phyloP scores from a whole-genome alignment of 2,113 vertebrate genomes.

The Cinclus cinclus region DNA sequence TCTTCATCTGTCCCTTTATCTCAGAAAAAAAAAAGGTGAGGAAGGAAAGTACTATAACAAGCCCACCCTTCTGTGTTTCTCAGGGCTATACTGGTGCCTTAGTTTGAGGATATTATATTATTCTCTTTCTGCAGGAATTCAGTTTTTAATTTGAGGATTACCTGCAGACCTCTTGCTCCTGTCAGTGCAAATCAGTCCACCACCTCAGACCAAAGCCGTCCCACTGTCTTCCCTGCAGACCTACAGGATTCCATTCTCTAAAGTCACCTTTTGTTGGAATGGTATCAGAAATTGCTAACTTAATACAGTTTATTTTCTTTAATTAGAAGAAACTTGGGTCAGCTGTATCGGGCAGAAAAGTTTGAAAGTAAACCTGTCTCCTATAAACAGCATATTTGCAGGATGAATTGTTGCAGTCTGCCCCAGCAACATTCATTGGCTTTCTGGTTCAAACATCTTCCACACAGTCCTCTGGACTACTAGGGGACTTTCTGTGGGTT shows the following conservation, averaged over 20 bases:
- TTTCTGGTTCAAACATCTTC: not conserved
- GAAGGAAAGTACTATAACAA: not conserved
- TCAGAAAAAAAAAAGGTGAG: not conserved
- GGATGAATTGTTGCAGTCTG: not conserved
- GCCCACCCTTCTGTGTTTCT: not conserved
- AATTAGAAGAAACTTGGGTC: not conserved
- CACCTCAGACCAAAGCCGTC: accelerated
- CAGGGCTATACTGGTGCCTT: not conserved
- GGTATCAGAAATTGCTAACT: not conserved
- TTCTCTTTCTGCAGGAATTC: not conserved
- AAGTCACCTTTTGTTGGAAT: not conserved
- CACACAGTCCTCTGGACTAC: not conserved
- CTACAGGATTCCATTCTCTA: not conserved
- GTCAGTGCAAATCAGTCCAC: not conserved
- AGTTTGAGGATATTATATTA: not conserved
- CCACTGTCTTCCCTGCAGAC: not conserved
- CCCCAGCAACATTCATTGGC: not conserved
- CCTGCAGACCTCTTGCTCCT: not conserved
- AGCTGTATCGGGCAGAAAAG: not conserved
- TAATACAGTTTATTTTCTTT: not conserved
- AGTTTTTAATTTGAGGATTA: not conserved
- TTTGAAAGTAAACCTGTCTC: not conserved
- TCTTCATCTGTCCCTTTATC: not conserved
- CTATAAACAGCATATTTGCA: not conserved
- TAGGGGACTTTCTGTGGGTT: not conserved